phyloP scores from a whole-genome alignment of 37 sponge, comb jelly and placozoan genomes.

The Aphrocallistes beatrix region DNA sequence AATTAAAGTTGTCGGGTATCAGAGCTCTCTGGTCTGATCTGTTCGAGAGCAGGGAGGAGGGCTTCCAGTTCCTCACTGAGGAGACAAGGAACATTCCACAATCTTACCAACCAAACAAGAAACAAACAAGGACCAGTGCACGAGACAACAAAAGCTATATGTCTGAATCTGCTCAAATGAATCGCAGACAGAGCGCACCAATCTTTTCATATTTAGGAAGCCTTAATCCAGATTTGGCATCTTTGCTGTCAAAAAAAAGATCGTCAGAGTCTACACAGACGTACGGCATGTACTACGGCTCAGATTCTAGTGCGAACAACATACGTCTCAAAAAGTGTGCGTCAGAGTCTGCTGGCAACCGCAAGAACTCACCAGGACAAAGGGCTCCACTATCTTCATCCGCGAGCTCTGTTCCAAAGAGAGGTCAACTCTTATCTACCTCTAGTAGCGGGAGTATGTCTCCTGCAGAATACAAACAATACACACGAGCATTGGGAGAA shows the following conservation, averaged over 20 bases:
- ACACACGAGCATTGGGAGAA: background rate
- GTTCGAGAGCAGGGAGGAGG: conserved; percentile 2
- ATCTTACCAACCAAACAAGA: background rate
- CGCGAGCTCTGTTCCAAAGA: background rate
- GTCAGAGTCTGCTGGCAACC: background rate
- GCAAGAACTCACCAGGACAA: background rate
- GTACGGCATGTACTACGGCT: background rate
- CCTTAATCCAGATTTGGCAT: background rate
- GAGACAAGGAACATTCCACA: background rate
- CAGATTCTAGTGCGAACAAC: background rate
- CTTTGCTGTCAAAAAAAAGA: background rate
- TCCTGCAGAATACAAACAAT: background rate
- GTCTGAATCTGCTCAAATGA: background rate
- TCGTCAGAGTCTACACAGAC: background rate
- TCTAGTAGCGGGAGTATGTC: background rate
- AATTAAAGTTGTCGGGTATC: background rate
- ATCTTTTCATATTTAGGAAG: background rate
- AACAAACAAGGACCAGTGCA: background rate
- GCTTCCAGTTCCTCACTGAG: conserved; percentile 9
- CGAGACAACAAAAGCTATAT: background rate
- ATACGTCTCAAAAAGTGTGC: background rate
- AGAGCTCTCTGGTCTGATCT: background rate
- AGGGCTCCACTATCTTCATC: background rate
- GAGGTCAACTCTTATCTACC: background rate
- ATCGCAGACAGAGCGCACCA: background rate